These are phyloP conservation scores for Phrynocephalus vlangalii DNA, from an alignment of 2,797 vertebrate species.

Conservation along the genomic window DNA sequence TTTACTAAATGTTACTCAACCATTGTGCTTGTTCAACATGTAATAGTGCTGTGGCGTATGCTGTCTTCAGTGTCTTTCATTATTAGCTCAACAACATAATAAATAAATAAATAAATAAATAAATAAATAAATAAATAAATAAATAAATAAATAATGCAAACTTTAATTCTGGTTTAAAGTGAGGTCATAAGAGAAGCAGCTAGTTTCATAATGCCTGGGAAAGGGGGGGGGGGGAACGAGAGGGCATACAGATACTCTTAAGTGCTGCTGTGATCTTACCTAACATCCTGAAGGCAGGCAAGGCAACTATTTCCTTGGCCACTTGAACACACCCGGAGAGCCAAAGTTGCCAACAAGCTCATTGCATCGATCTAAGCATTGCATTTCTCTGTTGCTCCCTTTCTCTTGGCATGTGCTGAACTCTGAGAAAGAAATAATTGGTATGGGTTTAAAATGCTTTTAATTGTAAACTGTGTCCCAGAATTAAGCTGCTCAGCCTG, in stretches of 20 bases:
- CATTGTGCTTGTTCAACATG: too few species aligned
- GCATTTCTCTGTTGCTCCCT: conserved; percentile 45
- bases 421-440: conserved; percentile 64
- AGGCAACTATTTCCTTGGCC: conserved; percentile 13
- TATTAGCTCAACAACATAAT: too few species aligned
- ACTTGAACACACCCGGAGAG: conserved; percentile 58
- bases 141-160: not conserved
- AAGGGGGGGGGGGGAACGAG: not conserved
- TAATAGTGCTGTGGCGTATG: too few species aligned
- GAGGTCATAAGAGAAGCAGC: not conserved
- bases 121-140: not conserved
- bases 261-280: conserved; percentile 43
- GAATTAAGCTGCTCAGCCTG: conserved; percentile 63
- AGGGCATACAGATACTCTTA: conserved; percentile 41
- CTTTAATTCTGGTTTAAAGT: not conserved
- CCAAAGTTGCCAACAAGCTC: conserved; percentile 60
- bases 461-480: conserved; percentile 69
- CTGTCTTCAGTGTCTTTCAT: too few species aligned
- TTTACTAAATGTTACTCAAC: too few species aligned
- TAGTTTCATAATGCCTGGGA: not conserved
- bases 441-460: conserved; percentile 69
- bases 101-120: not conserved
- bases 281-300: conserved; percentile 35
- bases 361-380: conserved; percentile 53
- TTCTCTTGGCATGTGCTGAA: conserved; percentile 55